phyloP scores from a whole-genome alignment of 2,888 invertebrate genomes.

The Tribolium freemani region DNA sequence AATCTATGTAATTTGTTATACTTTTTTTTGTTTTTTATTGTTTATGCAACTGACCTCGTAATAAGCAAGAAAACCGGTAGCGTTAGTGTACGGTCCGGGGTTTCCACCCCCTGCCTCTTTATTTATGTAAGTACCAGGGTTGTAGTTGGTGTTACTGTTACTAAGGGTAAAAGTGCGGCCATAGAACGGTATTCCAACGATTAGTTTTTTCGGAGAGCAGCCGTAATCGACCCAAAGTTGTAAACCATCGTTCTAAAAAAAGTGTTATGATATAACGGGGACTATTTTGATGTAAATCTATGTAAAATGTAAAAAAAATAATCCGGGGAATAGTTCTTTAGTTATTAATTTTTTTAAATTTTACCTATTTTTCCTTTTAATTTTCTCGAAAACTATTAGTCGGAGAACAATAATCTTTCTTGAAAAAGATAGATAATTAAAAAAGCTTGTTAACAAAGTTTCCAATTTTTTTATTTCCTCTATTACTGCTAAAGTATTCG shows the following conservation, averaged over 20 bases:
- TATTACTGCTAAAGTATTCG: too few species aligned
- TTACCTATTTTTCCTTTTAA: too few species aligned
- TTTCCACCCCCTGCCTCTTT: slow-evolving; percentile 91
- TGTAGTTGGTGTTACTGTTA: slow-evolving; percentile 85
- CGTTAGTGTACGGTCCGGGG: slow-evolving; percentile 88
- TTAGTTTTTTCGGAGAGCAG: slow-evolving; percentile 87
- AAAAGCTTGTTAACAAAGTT: too few species aligned
- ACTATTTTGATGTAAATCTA: too few species aligned
- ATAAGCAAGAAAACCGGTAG: slow-evolving; percentile 88
- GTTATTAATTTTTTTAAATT: too few species aligned
- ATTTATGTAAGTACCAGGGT: slow-evolving; percentile 88
- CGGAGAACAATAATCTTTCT: too few species aligned
- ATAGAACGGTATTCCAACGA: slow-evolving; percentile 92
- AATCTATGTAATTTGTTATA: slow-evolving; percentile 71
- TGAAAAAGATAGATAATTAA: too few species aligned
- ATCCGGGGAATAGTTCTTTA: too few species aligned
- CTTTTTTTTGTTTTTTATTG: background rate
- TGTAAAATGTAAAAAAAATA: too few species aligned
- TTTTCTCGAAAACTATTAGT: too few species aligned
- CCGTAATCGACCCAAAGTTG: slow-evolving; percentile 91
- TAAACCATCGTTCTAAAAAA: slow-evolving; percentile 85
- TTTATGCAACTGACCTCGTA: slow-evolving; percentile 76
- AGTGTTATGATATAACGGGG: too few species aligned
- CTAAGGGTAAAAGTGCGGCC: slow-evolving; percentile 89
- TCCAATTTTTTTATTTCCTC: too few species aligned